A percentile compares a stretch with the other conserved stretches of the same genome.
phyloP scores from a whole-genome alignment of 2,888 invertebrate species.

The Callyntrura guangdongensis region DNA sequence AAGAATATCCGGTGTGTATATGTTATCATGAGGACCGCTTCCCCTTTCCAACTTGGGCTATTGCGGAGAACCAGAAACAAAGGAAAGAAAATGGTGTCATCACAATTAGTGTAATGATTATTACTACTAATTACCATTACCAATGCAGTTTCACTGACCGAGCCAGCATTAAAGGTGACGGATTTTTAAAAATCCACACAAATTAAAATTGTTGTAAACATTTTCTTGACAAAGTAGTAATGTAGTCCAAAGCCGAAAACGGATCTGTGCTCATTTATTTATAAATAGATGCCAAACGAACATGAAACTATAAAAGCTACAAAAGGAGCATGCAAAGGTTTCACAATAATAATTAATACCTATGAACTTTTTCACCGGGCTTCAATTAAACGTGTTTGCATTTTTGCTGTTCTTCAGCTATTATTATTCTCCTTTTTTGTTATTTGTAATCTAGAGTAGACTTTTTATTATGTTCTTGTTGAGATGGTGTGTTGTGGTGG shows the following conservation, averaged over 20 bases:
- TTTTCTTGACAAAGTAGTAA: too few species aligned
- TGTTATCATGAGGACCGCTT: not conserved
- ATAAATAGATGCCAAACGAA: too few species aligned
- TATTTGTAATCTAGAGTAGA: not conserved
- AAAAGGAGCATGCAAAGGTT: not conserved
- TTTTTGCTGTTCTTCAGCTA: not conserved
- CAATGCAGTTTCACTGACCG: too few species aligned
- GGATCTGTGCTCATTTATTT: too few species aligned
- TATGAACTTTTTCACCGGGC: not conserved
- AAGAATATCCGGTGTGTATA: not conserved
- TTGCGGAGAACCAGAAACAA: not conserved
- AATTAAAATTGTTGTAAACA: too few species aligned
- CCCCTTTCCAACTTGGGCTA: not conserved
- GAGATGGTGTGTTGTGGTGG: not conserved
- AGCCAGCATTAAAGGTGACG: too few species aligned
- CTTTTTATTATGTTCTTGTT: not conserved
- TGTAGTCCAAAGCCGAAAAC: too few species aligned
- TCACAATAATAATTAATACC: not conserved
- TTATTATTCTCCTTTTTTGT: not conserved
- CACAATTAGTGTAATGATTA: not conserved
- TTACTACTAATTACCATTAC: not conserved
- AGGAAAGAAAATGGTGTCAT: not conserved
- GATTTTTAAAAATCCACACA: too few species aligned
- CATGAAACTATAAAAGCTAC: too few species aligned
- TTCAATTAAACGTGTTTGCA: constrained; percentile 4